These are phyloP conservation scores for Pyrrhosoma nymphula DNA, from an alignment of 2,888 invertebrate species.

Conservation along the genomic window DNA sequence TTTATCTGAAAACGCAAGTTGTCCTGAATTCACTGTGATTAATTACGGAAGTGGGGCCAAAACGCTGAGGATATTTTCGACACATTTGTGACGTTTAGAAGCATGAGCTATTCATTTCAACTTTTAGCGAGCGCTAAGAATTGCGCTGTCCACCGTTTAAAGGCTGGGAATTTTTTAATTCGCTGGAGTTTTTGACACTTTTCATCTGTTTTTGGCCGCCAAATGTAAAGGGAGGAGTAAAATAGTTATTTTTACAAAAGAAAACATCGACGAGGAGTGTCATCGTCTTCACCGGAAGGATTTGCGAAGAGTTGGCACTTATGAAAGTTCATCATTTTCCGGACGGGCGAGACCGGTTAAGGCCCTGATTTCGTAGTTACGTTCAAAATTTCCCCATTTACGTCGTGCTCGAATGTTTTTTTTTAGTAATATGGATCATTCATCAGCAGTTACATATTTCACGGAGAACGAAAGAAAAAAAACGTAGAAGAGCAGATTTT, in stretches of 20 bases:
- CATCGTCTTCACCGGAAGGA: not conserved
- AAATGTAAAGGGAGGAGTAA: not conserved
- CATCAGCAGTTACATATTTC: not conserved
- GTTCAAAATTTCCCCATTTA: not conserved
- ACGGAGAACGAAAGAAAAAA: not conserved
- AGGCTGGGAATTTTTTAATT: no score
- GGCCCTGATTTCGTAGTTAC: not conserved
- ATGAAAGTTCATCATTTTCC: not conserved
- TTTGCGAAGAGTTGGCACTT: not conserved
- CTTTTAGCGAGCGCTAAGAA: no score
- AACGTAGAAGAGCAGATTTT: not conserved
- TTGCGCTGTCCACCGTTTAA: no score
- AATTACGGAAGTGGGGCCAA: no score
- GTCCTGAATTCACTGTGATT: no score
- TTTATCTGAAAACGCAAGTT: no score
- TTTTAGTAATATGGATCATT: not conserved
- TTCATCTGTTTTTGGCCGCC: not conserved
- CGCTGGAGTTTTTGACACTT: no score
- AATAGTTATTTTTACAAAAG: no score
- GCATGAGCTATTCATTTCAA: no score
- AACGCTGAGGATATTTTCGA: no score
- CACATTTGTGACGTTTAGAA: no score
- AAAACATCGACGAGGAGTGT: not conserved
- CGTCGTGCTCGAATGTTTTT: not conserved
- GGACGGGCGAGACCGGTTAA: not conserved